Conservation (phyloP, 64 coral and sea anemone species). For the Hydrozoanthus tunicans region DNA sequence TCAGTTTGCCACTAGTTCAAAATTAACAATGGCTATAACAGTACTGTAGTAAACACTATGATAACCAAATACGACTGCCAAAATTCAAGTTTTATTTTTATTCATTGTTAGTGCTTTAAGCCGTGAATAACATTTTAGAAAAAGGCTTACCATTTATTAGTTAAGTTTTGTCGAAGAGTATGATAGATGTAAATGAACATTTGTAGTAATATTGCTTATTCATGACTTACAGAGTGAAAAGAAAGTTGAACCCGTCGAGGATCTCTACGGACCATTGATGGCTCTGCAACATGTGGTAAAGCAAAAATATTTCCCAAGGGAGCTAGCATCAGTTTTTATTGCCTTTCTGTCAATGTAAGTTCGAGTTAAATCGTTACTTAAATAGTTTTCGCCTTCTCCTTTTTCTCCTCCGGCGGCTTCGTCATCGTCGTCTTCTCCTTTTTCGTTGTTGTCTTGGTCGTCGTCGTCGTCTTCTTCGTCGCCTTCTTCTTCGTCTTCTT, state of each 20-base stretch:
- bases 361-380: neutral
- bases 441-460: neutral
- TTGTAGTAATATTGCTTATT: neutral
- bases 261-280: slow-evolving; percentile 72
- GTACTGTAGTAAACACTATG: too few relatives aligned
- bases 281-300: slow-evolving; percentile 70
- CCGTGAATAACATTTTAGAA: too few relatives aligned
- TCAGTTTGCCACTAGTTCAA: too few relatives aligned
- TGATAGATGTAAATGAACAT: neutral
- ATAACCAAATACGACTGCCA: too few relatives aligned
- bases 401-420: neutral
- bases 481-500: neutral
- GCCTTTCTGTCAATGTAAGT: slow-evolving; percentile 84
- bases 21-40: too few relatives aligned
- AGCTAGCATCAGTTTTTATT: slow-evolving; percentile 64
- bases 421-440: neutral
- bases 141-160: too few relatives aligned
- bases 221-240: slow-evolving; percentile 67
- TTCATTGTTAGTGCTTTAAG: too few relatives aligned
- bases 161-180: too few relatives aligned
- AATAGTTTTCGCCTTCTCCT: neutral
- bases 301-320: slow-evolving; percentile 79
- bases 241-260: slow-evolving; percentile 57
- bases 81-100: too few relatives aligned
- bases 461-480: neutral